phyloP scores from a whole-genome alignment of 2,797 vertebrate genomes.

The Lagorchestes hirsutus region DNA sequence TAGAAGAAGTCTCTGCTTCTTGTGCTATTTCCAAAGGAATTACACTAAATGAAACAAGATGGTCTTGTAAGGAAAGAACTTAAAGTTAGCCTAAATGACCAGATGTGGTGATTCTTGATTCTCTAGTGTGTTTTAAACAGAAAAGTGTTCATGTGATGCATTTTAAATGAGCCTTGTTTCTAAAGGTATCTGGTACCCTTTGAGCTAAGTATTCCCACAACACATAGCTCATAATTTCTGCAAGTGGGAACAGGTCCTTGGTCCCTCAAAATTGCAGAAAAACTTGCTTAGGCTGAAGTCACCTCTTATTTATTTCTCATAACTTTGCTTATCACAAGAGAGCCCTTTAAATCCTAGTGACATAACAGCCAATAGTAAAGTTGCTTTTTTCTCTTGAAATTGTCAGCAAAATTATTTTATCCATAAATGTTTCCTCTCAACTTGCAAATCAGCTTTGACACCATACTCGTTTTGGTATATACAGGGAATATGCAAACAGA shows the following conservation, averaged over 20 bases:
- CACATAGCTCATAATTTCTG: slow-evolving; percentile 58
- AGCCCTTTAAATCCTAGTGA: slow-evolving; percentile 73
- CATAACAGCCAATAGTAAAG: slow-evolving; percentile 65
- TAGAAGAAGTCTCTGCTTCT: slow-evolving; percentile 9
- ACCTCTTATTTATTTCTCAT: slow-evolving; percentile 69
- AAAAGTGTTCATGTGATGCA: slow-evolving; percentile 46
- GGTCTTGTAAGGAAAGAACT: slow-evolving; percentile 13
- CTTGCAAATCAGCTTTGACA: slow-evolving; percentile 73
- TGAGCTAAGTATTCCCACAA: slow-evolving; percentile 48
- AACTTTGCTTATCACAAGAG: slow-evolving; percentile 74
- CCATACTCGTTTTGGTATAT: neutral
- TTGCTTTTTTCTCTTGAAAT: slow-evolving; percentile 72
- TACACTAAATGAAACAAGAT: neutral
- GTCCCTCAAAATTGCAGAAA: slow-evolving; percentile 55
- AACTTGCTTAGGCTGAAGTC: slow-evolving; percentile 69
- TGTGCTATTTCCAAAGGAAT: neutral
- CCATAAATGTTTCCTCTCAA: slow-evolving; percentile 76
- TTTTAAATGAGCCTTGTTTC: slow-evolving; percentile 56
- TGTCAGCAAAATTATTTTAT: slow-evolving; percentile 79
- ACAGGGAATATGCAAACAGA: slow-evolving; percentile 61
- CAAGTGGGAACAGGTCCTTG: slow-evolving; percentile 66
- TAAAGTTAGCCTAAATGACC: slow-evolving; percentile 40
- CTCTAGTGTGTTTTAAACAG: slow-evolving; percentile 61
- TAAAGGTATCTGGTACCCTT: slow-evolving; percentile 41
- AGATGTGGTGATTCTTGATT: slow-evolving; percentile 35